Evolutionary conservation across 2,113 vertebrate genomes (phyloP).

Genomic region (Ictalurus punctatus): DNA sequence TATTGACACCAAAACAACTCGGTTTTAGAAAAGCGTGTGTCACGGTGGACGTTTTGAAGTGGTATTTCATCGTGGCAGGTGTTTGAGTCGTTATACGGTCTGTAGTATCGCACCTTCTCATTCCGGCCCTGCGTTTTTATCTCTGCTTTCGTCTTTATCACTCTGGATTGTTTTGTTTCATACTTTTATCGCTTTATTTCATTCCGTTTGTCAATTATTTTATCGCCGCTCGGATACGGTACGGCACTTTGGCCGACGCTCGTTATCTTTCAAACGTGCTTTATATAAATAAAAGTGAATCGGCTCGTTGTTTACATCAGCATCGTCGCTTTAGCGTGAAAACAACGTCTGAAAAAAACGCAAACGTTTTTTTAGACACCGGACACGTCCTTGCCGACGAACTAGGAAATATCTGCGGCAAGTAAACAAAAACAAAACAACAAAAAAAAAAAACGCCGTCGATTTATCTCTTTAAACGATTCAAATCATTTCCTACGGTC

Average conservation of each 20-base stretch:
- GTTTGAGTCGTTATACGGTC: background rate
- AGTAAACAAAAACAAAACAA: too few relatives aligned
- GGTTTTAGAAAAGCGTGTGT: too few relatives aligned
- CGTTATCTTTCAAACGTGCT: background rate
- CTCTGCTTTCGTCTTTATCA: background rate
- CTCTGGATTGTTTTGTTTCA: background rate
- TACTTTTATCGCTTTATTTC: background rate
- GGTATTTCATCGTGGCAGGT: background rate
- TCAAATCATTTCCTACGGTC: background rate
- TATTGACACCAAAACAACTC: too few relatives aligned
- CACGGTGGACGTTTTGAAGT: too few relatives aligned
- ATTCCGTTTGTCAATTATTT: background rate
- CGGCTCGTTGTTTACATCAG: background rate
- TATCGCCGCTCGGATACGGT: too few relatives aligned
- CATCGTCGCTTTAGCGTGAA: background rate
- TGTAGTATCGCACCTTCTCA: background rate
- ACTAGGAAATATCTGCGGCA: background rate
- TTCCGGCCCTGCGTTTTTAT: background rate
- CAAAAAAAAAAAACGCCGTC: too few relatives aligned
- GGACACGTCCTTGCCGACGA: background rate
- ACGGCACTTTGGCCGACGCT: background rate
- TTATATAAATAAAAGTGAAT: background rate
- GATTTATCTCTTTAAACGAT: background rate
- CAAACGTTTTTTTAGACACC: background rate
- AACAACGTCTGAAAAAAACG: background rate